Base-by-base conservation (phyloP, 2,113 vertebrate genomes). In the Perca fluviatilis region DNA sequence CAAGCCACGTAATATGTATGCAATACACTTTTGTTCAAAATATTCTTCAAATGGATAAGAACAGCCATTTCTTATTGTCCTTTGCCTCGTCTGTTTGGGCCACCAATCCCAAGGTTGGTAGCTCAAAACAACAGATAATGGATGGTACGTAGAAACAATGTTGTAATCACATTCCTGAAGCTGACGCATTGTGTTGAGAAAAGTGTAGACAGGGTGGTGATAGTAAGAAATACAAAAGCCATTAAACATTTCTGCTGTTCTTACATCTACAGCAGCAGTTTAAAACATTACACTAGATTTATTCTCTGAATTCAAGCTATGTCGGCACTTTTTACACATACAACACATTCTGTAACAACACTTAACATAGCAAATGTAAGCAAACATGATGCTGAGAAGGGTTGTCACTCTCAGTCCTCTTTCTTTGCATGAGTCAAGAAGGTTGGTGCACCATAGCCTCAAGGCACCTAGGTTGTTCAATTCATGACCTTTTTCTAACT, bases 111-210 rank as follows among this genome's bases (percentile, higher is more conserved):
- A 46, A 25, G 4, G 16, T 10, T 18, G 25, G 14, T 57, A 56
- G 15, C 64, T 61, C 49, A 83, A 85, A 88, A 65, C 61, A 27
- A 27, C 49, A 25, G 46, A 64, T 81, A 89, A 83, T 74, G 58
- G 67, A 82, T 74, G 77, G 77, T 36, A 33, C 33, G 36, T 67
- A 73, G 64, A 86, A 63, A 77, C 60, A 82, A 81, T 82, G 74
- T 81, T 77, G 51, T 57, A 53, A 82, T 51, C 66, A 74, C 25
- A 84, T 62, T 56, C 16, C 51, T 56, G 62, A 46, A 46, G 58
- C 60, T 60, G 40, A 53, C 33, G 36, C 33, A 80, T 57, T 50
- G 57, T 73, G 79, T 68, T 54, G 27, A 76, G 53, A 67, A 75
- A 53, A n/a, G 11, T 40, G 23, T 3, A 40, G n/a, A 21, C 56